Conservation (phyloP, 1,140 invertebrate species). For the Galleria mellonella region DNA sequence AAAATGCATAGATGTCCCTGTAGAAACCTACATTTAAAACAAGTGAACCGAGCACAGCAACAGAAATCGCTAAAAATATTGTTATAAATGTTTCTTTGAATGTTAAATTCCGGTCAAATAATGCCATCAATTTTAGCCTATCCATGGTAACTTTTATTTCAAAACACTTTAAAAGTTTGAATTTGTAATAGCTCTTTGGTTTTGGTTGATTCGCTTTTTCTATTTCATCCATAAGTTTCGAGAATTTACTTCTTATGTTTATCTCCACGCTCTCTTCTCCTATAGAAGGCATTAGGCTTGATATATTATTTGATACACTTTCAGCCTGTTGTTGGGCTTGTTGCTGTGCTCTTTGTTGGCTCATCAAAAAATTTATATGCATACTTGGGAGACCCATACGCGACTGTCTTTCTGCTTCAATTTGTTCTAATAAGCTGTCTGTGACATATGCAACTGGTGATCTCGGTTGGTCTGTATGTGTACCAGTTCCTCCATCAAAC, state of each 20-base stretch:
- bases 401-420: constrained; percentile 61
- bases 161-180: constrained; percentile 82
- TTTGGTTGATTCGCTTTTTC: constrained; percentile 66
- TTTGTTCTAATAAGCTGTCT: constrained; percentile 65
- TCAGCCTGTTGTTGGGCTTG: constrained; percentile 46
- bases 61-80: constrained; percentile 88
- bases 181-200: constrained; percentile 90
- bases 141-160: constrained; percentile 90
- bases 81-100: constrained; percentile 89
- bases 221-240: constrained; percentile 54
- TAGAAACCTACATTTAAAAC: constrained; percentile 92
- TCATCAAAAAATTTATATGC: constrained; percentile 68
- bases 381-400: constrained; percentile 68
- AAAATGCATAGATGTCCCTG: constrained; percentile 92
- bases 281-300: constrained; percentile 58
- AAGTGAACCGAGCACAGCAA: constrained; percentile 89
- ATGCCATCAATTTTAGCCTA: constrained; percentile 90
- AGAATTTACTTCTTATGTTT: constrained; percentile 52
- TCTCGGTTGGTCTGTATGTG: constrained; percentile 47
- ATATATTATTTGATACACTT: constrained; percentile 37
- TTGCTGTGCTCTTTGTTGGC: constrained; percentile 45
- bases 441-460: constrained; percentile 62
- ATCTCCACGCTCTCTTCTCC: constrained; percentile 59
- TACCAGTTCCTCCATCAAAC: constrained; percentile 53
- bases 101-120: constrained; percentile 94